phyloP scores from a whole-genome alignment of 2,888 invertebrate species.

The Aphidoletes aphidimyza region DNA sequence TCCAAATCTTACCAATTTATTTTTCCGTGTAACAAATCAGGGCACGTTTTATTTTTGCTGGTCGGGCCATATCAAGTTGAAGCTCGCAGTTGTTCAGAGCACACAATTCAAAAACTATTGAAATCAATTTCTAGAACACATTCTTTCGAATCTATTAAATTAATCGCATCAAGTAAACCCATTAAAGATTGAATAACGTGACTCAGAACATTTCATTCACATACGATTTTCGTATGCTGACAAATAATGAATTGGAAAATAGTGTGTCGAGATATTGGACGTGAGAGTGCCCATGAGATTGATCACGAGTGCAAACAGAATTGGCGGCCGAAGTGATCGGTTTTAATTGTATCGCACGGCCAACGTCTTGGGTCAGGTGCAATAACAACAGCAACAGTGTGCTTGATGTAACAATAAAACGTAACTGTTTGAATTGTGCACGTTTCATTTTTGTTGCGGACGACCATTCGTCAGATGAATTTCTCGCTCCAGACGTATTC shows the following conservation, averaged over 20 bases:
- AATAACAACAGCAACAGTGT: conserved; percentile 7
- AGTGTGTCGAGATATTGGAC: no score
- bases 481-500: background rate
- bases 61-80: background rate
- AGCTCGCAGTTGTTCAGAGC: background rate
- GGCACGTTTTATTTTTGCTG: no score
- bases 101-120: background rate
- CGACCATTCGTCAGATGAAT: background rate
- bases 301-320: background rate
- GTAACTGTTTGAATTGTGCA: conserved; percentile 48
- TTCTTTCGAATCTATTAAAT: background rate
- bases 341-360: conserved; percentile 13
- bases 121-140: background rate
- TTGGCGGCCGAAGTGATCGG: background rate
- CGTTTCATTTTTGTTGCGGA: conserved; percentile 3
- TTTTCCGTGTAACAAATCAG: background rate
- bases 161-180: background rate
- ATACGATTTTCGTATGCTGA: no score
- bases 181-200: conserved; percentile 5
- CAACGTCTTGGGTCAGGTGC: background rate
- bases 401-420: background rate
- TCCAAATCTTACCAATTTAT: background rate
- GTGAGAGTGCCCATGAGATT: no score
- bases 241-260: conserved; percentile 3
- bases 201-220: background rate